phyloP scores from a whole-genome alignment of 2,797 vertebrate species.

The Gymnothorax javanicus region DNA sequence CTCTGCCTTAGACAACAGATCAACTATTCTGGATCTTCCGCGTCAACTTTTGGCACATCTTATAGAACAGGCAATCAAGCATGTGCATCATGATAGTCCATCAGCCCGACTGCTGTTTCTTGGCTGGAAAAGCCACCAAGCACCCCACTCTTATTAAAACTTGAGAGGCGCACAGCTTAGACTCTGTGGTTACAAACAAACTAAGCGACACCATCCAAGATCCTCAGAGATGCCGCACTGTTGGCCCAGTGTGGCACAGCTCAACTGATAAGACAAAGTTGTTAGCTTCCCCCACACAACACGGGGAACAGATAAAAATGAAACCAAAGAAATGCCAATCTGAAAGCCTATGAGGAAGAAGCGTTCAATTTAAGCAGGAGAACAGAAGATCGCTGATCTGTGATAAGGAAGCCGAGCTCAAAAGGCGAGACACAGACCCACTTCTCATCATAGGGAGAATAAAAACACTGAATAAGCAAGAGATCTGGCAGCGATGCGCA shows the following conservation, averaged over 20 bases:
- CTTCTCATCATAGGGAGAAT: not conserved
- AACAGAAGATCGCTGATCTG: not conserved
- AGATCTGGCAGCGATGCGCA: constrained; percentile 34
- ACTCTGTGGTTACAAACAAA: not conserved
- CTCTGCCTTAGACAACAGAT: too few relatives aligned
- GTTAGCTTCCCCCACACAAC: not conserved
- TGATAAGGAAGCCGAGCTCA: not conserved
- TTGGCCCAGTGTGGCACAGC: not conserved
- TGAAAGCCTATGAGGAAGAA: not conserved
- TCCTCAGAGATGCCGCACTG: not conserved
- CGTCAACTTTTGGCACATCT: too few relatives aligned
- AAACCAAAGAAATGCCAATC: not conserved
- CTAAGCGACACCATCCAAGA: not conserved
- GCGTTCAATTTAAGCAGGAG: not conserved
- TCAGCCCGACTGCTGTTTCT: not conserved
- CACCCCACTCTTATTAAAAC: not conserved
- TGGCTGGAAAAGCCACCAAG: not conserved
- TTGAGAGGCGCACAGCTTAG: not conserved
- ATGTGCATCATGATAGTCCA: too few relatives aligned
- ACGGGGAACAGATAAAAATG: too few relatives aligned
- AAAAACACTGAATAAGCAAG: not conserved
- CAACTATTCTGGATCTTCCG: too few relatives aligned
- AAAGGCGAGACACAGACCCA: not conserved
- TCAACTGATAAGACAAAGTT: not conserved
- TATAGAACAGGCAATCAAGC: too few relatives aligned